Percentiles rank a stretch among this genome's conserved stretches.
Evolutionary conservation across 2,797 vertebrate species (phyloP).

Genomic region (Ambastaia sidthimunki): DNA sequence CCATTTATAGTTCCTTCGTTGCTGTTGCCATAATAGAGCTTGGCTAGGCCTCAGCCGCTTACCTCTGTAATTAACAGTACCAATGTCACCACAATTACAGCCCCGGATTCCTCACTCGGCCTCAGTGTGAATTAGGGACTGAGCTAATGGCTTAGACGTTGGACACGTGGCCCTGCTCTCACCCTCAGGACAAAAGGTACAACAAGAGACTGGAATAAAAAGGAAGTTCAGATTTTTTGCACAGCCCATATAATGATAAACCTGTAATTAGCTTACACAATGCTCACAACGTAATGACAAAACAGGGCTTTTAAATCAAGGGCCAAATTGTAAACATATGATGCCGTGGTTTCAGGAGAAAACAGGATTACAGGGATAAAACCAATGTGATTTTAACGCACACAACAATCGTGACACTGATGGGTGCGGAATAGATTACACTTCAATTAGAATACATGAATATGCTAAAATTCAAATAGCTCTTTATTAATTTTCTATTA

Average conservation of each 20-base stretch:
- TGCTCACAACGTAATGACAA: conserved; percentile 97
- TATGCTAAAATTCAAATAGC: conserved; percentile 48
- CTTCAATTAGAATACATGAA: conserved; percentile 55
- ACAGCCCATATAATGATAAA: conserved; percentile 93
- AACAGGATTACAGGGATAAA: conserved; percentile 89
- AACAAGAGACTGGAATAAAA: conserved; percentile 37
- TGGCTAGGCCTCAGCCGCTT: conserved; percentile 98
- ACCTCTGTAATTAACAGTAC: conserved; percentile 99
- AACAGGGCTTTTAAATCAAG: conserved; percentile 99
- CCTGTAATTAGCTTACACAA: conserved; percentile 99
- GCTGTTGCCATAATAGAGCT: conserved; percentile 96
- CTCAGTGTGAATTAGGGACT: conserved; percentile 91
- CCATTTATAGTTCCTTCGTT: conserved; percentile 94
- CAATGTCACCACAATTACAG: conserved; percentile 97
- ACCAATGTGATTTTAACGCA: conserved; percentile 85
- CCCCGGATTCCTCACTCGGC: conserved; percentile 84
- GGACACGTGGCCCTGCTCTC: conserved; percentile 77
- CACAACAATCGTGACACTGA: conserved; percentile 61
- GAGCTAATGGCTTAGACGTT: conserved; percentile 93
- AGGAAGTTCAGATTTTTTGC: conserved; percentile 77
- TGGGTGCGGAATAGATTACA: conserved; percentile 42
- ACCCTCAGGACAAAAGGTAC: conserved; percentile 78
- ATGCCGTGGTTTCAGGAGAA: conserved; percentile 91
- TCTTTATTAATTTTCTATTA: conserved; percentile 29
- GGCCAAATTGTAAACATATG: conserved; percentile 97